Evolutionary conservation across 2,888 invertebrate species (phyloP).

Genomic region (Arrhopalites spinosus): DNA sequence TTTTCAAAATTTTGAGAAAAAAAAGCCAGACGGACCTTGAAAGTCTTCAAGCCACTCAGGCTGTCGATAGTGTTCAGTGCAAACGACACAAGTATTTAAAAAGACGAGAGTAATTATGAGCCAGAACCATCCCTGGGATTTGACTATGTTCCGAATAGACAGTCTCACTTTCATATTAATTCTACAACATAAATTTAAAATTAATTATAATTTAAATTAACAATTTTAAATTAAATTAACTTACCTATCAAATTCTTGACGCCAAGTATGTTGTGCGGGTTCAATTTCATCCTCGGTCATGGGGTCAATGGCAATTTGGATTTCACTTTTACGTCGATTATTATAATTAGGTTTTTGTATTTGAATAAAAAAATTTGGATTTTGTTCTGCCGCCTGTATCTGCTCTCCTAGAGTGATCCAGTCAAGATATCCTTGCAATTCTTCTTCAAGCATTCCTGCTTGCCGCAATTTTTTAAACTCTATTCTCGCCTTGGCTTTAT

Average conservation of each 20-base stretch:
- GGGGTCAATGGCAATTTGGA: too few relatives aligned
- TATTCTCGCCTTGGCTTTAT: slow-evolving; percentile 67
- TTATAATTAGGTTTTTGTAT: too few relatives aligned
- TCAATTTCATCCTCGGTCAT: too few relatives aligned
- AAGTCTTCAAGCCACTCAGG: slow-evolving; percentile 66
- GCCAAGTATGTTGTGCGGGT: too few relatives aligned
- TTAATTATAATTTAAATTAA: too few relatives aligned
- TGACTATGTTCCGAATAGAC: slow-evolving; percentile 63
- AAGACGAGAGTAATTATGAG: slow-evolving; percentile 59
- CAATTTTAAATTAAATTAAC: too few relatives aligned
- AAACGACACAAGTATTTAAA: slow-evolving; percentile 66
- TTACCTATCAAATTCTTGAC: too few relatives aligned
- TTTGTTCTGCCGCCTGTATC: slow-evolving; percentile 10
- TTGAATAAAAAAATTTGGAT: too few relatives aligned
- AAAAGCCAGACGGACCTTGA: slow-evolving; percentile 61
- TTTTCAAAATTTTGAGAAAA: background rate
- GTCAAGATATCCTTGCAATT: slow-evolving; percentile 66
- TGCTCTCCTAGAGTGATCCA: slow-evolving; percentile 67
- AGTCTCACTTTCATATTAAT: slow-evolving; percentile 62
- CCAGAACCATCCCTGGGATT: slow-evolving; percentile 66
- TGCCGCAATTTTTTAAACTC: slow-evolving; percentile 68
- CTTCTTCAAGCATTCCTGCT: slow-evolving; percentile 67
- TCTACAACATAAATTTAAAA: too few relatives aligned
- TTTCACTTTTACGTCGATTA: too few relatives aligned
- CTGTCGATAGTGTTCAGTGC: slow-evolving; percentile 67